A percentile compares a stretch with the other conserved stretches of the same genome.
phyloP scores from a whole-genome alignment of 2,888 invertebrate genomes.

The Andrena bucephala region DNA sequence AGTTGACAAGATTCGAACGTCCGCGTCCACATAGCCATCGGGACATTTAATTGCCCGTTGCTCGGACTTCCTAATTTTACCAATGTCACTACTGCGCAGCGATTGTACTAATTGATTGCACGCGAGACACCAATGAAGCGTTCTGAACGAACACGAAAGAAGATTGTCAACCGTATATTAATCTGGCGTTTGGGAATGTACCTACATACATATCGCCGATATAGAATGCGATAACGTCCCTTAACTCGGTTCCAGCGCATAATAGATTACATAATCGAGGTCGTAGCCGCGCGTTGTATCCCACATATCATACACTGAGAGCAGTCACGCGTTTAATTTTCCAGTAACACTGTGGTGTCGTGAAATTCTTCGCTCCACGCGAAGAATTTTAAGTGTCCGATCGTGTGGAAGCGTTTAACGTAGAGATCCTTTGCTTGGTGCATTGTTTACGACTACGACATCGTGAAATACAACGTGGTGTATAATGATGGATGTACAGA shows the following conservation, averaged over 20 bases:
- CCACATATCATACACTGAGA: neutral
- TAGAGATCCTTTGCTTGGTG: too few species aligned
- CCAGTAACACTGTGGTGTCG: neutral
- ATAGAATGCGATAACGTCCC: neutral
- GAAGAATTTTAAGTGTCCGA: neutral
- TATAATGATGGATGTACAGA: too few species aligned
- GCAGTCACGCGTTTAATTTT: conserved; percentile 4
- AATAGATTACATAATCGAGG: conserved; percentile 15
- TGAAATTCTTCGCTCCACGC: neutral
- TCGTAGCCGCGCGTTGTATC: neutral
- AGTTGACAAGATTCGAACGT: conserved; percentile 26
- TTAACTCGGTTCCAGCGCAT: neutral
- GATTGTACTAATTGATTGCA: neutral
- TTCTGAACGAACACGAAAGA: neutral
- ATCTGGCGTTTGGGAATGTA: neutral
- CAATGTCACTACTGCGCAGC: neutral
- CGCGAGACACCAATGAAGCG: neutral
- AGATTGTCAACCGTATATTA: neutral
- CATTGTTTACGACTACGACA: too few species aligned
- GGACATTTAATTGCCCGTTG: neutral
- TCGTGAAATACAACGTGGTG: too few species aligned
- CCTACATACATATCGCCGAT: neutral
- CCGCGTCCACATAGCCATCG: too few species aligned
- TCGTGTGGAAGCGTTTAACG: neutral
- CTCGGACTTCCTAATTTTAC: conserved; percentile 27